A percentile compares a stretch with the other conserved stretches of the same genome.
Evolutionary conservation across 2,888 invertebrate species (phyloP).

Genomic region (Catonia carolina): DNA sequence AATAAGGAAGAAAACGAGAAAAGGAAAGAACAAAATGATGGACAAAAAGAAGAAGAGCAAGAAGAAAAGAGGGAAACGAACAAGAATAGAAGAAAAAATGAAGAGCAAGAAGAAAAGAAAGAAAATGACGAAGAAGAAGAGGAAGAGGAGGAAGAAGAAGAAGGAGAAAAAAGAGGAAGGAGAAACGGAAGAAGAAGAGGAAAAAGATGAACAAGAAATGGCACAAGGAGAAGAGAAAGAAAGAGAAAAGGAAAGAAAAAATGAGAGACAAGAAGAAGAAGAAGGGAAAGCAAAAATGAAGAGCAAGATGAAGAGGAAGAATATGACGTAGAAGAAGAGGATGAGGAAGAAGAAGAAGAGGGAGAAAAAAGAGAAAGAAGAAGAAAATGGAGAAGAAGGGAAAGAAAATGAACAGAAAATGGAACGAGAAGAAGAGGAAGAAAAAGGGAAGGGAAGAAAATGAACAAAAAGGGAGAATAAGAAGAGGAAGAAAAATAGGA

Average conservation of each 20-base stretch:
- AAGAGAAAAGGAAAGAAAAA: constrained; percentile 42
- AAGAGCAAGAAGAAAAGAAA: constrained; percentile 37
- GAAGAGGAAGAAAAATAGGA: constrained; percentile 45
- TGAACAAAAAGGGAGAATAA: constrained; percentile 45
- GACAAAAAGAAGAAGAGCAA: constrained; percentile 28
- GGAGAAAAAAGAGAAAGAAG: neutral
- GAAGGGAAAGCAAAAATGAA: constrained; percentile 44
- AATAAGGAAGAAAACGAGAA: constrained; percentile 2
- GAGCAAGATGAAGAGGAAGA: constrained; percentile 39
- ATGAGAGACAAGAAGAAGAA: constrained; percentile 49
- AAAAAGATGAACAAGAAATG: constrained; percentile 45
- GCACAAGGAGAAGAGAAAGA: constrained; percentile 41
- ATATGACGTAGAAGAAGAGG: constrained; percentile 24
- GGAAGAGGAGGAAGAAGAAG: constrained; percentile 39
- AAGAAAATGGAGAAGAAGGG: constrained; percentile 22
- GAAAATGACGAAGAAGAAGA: neutral
- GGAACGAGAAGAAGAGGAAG: constrained; percentile 39
- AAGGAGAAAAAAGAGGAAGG: constrained; percentile 49
- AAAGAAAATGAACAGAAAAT: constrained; percentile 20
- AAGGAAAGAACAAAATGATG: constrained; percentile 22
- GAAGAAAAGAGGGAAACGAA: constrained; percentile 38
- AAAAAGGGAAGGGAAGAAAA: constrained; percentile 35
- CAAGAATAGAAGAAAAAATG: constrained; percentile 37
- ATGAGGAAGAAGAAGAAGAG: neutral
- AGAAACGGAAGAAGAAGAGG: constrained; percentile 44